These are phyloP conservation scores for Syngnathus scovelli DNA, from an alignment of 2,113 vertebrate genomes.

Conservation along the genomic window DNA sequence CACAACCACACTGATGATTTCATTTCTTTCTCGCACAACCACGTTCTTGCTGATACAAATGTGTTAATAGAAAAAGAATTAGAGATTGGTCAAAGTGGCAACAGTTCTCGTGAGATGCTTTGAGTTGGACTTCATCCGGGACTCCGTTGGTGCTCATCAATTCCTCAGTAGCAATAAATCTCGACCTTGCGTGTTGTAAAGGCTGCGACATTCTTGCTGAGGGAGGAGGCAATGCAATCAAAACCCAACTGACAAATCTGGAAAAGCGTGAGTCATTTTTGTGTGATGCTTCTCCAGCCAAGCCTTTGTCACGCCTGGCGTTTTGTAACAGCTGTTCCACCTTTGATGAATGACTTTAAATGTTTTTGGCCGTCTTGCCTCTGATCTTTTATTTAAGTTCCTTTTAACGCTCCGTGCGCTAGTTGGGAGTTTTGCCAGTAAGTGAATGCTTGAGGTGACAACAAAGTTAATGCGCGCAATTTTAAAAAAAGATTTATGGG, in stretches of 20 bases:
- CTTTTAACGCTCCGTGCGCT: conserved; percentile 34
- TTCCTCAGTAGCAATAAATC: conserved; percentile 12
- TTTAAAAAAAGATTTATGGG: too few species aligned
- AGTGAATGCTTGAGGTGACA: not conserved
- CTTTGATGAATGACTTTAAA: conserved; percentile 53
- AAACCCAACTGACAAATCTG: conserved; percentile 40
- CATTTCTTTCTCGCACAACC: conserved; percentile 2
- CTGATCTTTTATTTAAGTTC: conserved; percentile 60
- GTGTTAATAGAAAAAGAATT: conserved; percentile 35
- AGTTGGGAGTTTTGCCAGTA: conserved; percentile 23
- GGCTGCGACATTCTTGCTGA: conserved; percentile 47
- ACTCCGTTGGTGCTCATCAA: conserved; percentile 17
- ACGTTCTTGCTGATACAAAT: conserved; percentile 21
- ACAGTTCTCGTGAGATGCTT: conserved; percentile 52
- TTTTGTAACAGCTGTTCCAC: conserved; percentile 28
- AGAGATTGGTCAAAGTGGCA: conserved; percentile 48
- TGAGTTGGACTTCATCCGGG: conserved; percentile 30
- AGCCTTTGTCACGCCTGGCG: conserved; percentile 39
- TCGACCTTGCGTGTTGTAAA: conserved; percentile 9
- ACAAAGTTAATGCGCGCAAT: not conserved
- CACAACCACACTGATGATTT: conserved; percentile 8
- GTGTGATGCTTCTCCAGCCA: conserved; percentile 55
- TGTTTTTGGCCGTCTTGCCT: conserved; percentile 37
- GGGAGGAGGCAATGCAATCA: conserved; percentile 38
- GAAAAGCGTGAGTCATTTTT: conserved; percentile 49